These are phyloP conservation scores for Tanytarsus gracilentus DNA, from an alignment of 2,888 invertebrate genomes.

Conservation along the genomic window DNA sequence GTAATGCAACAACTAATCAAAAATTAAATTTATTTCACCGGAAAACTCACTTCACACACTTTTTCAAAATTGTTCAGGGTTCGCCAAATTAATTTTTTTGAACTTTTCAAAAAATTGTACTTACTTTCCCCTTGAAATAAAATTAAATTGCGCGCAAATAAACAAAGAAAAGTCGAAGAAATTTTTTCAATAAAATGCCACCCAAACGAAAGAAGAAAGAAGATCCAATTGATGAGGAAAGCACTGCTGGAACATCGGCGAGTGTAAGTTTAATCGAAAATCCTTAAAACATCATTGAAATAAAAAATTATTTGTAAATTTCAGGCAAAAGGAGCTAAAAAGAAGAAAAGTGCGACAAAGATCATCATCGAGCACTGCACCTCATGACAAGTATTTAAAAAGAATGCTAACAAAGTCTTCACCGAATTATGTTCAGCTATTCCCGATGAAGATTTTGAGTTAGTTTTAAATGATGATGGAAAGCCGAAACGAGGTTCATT, in stretches of 20 bases:
- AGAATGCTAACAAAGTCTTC: conserved; percentile 3
- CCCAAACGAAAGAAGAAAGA: neutral
- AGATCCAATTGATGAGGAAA: neutral
- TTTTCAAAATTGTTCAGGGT: too few relatives aligned
- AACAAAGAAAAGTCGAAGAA: too few relatives aligned
- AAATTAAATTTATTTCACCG: too few relatives aligned
- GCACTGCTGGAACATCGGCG: neutral
- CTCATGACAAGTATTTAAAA: conserved; percentile 20
- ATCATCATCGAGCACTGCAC: conserved; percentile 14
- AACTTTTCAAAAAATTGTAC: too few relatives aligned
- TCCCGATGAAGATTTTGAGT: neutral
- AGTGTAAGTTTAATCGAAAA: conserved; percentile 2
- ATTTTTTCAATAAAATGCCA: too few relatives aligned
- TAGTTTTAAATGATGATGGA: neutral
- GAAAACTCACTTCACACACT: too few relatives aligned
- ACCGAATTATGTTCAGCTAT: neutral
- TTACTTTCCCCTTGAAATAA: too few relatives aligned
- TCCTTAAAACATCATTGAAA: neutral
- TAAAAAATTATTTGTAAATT: neutral
- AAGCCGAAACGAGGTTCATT: conserved; percentile 19
- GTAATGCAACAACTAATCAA: too few relatives aligned
- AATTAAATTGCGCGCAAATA: too few relatives aligned
- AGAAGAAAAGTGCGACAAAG: neutral
- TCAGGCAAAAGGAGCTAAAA: neutral
- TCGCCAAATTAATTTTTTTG: too few relatives aligned